Percentiles rank a stretch among this genome's conserved stretches.
phyloP scores from a whole-genome alignment of 1,140 invertebrate species.

The Phthorimaea operculella region DNA sequence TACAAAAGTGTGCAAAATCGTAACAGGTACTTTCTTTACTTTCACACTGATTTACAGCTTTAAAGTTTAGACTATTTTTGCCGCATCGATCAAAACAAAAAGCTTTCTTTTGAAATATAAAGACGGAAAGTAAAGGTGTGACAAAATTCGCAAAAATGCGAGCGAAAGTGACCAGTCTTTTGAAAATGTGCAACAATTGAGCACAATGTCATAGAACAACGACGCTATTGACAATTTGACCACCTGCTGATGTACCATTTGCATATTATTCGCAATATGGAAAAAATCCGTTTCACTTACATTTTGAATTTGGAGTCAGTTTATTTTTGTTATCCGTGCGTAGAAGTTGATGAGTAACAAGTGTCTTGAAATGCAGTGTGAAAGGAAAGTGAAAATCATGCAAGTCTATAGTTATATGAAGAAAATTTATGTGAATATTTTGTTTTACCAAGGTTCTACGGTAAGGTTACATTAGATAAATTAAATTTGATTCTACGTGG shows the following conservation, averaged over 20 bases:
- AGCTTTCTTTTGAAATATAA: conserved; percentile 13
- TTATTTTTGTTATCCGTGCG: neutral
- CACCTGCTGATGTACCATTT: conserved; percentile 57
- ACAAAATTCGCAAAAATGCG: conserved; percentile 39
- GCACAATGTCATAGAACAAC: conserved; percentile 28
- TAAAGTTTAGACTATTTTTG: conserved; percentile 29
- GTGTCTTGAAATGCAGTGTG: neutral
- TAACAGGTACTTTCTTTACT: conserved; percentile 52
- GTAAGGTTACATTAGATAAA: no score
- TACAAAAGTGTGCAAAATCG: conserved; percentile 34
- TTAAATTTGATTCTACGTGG: no score
- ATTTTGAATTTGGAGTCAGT: conserved; percentile 14
- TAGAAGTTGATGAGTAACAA: neutral
- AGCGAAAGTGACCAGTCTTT: conserved; percentile 52
- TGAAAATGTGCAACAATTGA: conserved; percentile 18
- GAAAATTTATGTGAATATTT: no score
- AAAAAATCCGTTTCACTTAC: conserved; percentile 44
- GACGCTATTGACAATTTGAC: conserved; percentile 33
- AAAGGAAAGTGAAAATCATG: neutral
- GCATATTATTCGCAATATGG: conserved; percentile 58
- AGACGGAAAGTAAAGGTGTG: conserved; percentile 38
- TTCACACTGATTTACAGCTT: conserved; percentile 46
- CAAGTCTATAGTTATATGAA: neutral
- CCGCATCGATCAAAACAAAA: conserved; percentile 45
- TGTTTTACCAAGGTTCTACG: no score